Conservation (phyloP, 2,888 invertebrate species). For the Rhamphomyia laevipes region DNA sequence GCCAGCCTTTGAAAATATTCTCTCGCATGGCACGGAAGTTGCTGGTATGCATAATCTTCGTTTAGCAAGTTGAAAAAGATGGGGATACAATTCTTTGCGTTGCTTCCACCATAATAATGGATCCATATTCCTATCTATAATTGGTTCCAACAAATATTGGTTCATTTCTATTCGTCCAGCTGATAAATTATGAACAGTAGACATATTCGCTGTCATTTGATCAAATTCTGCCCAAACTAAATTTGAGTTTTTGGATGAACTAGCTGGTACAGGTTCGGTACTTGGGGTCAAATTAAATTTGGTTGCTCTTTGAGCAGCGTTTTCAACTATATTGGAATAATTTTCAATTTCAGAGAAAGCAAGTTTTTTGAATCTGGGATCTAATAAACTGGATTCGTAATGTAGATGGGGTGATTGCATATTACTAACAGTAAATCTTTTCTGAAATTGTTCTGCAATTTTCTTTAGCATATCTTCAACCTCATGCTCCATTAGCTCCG, state of each 20-base stretch:
- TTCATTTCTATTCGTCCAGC: background rate
- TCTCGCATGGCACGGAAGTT: background rate
- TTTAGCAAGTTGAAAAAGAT: background rate
- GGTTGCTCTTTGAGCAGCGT: background rate
- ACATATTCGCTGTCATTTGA: background rate
- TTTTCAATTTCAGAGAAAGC: slow-evolving; percentile 6
- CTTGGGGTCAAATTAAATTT: background rate
- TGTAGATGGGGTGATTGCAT: background rate
- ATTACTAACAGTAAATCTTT: background rate
- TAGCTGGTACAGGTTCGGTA: background rate
- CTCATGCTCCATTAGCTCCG: background rate
- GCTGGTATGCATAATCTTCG: background rate
- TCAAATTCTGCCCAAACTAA: background rate
- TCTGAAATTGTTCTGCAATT: background rate
- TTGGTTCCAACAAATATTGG: background rate
- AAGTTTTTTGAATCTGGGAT: slow-evolving; percentile 17
- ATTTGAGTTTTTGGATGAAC: background rate
- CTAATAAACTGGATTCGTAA: slow-evolving; percentile 16
- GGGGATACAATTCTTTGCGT: background rate
- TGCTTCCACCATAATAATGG: background rate
- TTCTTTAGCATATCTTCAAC: background rate
- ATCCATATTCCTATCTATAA: background rate
- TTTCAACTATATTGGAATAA: background rate
- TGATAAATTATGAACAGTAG: background rate
- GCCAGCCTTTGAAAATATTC: background rate